A percentile compares a stretch with the other conserved stretches of the same genome.
Evolutionary conservation across 2,888 invertebrate genomes (phyloP).

Genomic region (Mythimna ferrago): DNA sequence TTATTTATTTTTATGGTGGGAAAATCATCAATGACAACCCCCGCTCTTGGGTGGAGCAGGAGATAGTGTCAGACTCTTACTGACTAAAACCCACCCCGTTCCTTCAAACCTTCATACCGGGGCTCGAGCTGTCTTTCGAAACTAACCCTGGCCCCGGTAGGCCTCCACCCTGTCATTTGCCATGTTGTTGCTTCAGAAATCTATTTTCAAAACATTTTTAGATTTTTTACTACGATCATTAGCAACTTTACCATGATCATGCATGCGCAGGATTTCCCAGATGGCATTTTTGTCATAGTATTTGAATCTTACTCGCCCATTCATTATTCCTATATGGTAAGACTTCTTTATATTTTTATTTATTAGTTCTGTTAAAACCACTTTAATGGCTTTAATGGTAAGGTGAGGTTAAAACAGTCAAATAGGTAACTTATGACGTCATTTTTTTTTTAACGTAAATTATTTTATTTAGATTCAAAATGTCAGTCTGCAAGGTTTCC

Average conservation of each 20-base stretch:
- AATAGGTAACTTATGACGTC: constrained; percentile 25
- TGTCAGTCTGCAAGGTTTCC: constrained; percentile 46
- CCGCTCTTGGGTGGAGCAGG: too few relatives aligned
- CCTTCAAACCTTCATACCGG: too few relatives aligned
- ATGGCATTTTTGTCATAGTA: constrained; percentile 1
- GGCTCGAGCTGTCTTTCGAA: too few relatives aligned
- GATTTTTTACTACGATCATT: not conserved
- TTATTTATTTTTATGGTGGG: too few relatives aligned
- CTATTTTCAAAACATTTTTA: not conserved
- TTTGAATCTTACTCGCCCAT: not conserved
- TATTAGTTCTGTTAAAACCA: constrained; percentile 20
- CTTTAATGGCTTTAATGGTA: constrained; percentile 2
- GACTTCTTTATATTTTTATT: constrained; percentile 27
- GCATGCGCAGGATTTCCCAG: not conserved
- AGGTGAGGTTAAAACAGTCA: constrained; percentile 33
- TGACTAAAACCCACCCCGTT: too few relatives aligned
- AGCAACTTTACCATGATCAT: not conserved
- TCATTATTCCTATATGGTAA: constrained; percentile 32
- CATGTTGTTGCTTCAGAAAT: not conserved
- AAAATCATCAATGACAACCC: too few relatives aligned
- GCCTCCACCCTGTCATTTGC: too few relatives aligned
- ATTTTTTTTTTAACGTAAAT: constrained; percentile 9
- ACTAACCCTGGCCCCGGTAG: too few relatives aligned
- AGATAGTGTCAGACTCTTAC: too few relatives aligned
- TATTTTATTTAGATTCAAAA: constrained; percentile 23